These are phyloP conservation scores for Pocillopora damicornis DNA, from an alignment of 64 coral and sea anemone species.

Conservation along the genomic window DNA sequence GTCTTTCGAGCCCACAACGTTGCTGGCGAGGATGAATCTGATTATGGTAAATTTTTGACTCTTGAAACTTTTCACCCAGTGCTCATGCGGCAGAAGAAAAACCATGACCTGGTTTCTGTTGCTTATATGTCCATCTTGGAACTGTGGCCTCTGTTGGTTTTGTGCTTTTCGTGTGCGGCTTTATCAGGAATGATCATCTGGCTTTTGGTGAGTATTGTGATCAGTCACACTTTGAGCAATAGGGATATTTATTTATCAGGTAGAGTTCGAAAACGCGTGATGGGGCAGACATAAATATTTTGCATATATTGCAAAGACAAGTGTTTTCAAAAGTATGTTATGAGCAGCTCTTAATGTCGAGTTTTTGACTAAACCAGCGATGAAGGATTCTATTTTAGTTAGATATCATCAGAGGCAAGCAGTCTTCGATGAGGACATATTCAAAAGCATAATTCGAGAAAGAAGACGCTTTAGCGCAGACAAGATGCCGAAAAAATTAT, in stretches of 20 bases:
- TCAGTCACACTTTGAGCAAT: not conserved
- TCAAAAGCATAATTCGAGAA: too few species aligned
- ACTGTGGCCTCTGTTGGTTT: constrained; percentile 17
- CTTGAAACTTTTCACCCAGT: not conserved
- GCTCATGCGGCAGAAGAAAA: not conserved
- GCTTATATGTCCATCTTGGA: constrained; percentile 31
- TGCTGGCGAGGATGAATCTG: not conserved
- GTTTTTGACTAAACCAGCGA: too few species aligned
- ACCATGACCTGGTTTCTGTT: constrained; percentile 8
- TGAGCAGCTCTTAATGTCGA: too few species aligned
- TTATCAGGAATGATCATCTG: constrained; percentile 27
- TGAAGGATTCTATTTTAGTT: too few species aligned
- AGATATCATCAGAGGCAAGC: too few species aligned
- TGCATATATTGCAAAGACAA: too few species aligned
- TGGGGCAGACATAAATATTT: too few species aligned
- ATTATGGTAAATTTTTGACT: not conserved
- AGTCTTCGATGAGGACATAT: too few species aligned
- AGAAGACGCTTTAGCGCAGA: too few species aligned
- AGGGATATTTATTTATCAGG: not conserved
- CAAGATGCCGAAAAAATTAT: not conserved
- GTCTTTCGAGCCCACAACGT: not conserved
- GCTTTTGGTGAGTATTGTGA: constrained; percentile 16
- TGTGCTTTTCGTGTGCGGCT: constrained; percentile 31
- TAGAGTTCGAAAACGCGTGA: not conserved
- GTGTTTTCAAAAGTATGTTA: too few species aligned